Base-by-base conservation (phyloP, 2,113 vertebrate species). In the Pedionomus torquatus region DNA sequence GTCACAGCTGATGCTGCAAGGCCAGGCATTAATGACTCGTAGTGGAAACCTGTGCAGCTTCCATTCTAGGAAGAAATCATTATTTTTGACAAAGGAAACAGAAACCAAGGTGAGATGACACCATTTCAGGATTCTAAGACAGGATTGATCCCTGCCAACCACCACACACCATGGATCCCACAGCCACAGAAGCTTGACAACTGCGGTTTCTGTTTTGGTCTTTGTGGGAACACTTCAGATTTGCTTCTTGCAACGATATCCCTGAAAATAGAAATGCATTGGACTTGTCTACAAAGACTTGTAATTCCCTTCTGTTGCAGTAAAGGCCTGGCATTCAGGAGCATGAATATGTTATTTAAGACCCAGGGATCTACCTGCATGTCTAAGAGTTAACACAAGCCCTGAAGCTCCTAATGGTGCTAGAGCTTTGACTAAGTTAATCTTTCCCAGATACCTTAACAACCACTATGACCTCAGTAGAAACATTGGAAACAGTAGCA, bases 151-250 rank as follows among this genome's bases (percentile, higher is more conserved):
- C 2, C 18, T 54, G 13, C 16, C 63, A 88, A 54, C 17, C 26
- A 63, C 30, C 0, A 0, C 14, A 83, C 24, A 37, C 13, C n/a
- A 52, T 4, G 2, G n/a, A 76, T 61, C 12, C 6, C 44, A 65
- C 44, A 84, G 57, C 26, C 31, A 83, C 10, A 79, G 66, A 88
- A 86, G 69, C 13, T 9, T 52, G 25, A 51, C 35, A 77, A 43
- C 11, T 35, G 55, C 4, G 8, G 26, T 49, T 82, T 89, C 74
- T 54, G 3, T 10, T 68, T 31, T 44, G 37, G 33, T 78, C 21
- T 64, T 66, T 2, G 1, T 15, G 72, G 17, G 63, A 87, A 46
- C 9, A 30, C 35, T 75, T 57, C 52, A 65, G 11, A 60, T 63
- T 51, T 76, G 8, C 19, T 79, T 91, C 65, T 89, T 60, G 24